Evolutionary conservation across 2,797 vertebrate species (phyloP), one percentile per base, ranked within the genome.

Genomic region (Phoxinus dragarum): DNA sequence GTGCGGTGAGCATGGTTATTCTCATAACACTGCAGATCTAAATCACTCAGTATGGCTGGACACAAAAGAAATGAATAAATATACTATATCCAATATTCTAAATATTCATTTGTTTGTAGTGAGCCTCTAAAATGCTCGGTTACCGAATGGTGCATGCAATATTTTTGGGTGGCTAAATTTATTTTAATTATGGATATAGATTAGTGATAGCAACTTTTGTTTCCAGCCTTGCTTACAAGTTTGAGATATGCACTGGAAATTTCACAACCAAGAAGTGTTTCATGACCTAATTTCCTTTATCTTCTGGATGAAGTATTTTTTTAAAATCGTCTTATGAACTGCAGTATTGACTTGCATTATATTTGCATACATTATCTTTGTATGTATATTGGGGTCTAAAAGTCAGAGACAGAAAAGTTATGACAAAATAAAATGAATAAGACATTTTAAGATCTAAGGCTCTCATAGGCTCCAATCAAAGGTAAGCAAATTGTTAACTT

Each of bases 1-100:
- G 95, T 96, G 73, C 87, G 94, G 87, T 96, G 95, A 49, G 84
- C 88, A 54, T 61, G 90, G 90, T 96, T 96, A 89, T 96, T 96
- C 14, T 92, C 90, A 71, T 72, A 81, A 80, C 92, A 93, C 76
- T 93, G 94, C 77, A 94, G 85, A 68, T 96, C 93, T 81, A 95
- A 90, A 3, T 86, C 86, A 19, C 11, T 54, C 38, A 94, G 90
- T 38, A 91, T 42, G 80, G 71, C 95, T 95, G 73, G 77, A n/a
- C 3, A 67, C 34, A 61, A 64, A 59, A 40, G 1, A 79, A n/a
- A 77, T 40, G 1, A 38, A 76, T 7, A 4, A 75, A 75, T 31
- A 34, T 31, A 12, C 6, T 23, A 36, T 11, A 31, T 64, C 27
- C 6, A 59, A 40, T 56, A 17, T 40, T 40, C 4, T 8, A 77